These are phyloP conservation scores for Porites lutea DNA, from an alignment of 64 coral and sea anemone species.

Conservation along the genomic window DNA sequence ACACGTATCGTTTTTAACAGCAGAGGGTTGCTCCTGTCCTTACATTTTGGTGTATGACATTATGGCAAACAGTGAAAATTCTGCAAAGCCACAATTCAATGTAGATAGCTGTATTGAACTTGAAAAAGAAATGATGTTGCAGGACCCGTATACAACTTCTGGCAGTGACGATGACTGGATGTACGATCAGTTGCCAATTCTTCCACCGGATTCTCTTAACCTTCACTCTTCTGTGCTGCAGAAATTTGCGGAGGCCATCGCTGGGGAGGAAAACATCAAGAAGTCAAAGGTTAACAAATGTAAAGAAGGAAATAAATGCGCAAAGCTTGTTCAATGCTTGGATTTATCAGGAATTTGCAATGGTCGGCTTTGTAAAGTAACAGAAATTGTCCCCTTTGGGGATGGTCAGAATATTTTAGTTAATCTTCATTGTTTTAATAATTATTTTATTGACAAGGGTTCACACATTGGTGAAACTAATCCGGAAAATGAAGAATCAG, in stretches of 20 bases:
- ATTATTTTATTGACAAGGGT: background rate
- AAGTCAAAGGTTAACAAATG: slow-evolving; percentile 25
- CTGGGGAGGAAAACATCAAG: slow-evolving; percentile 29
- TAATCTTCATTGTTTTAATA: slow-evolving; percentile 33
- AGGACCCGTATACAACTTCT: slow-evolving; percentile 60
- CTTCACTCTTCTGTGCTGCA: slow-evolving; percentile 83
- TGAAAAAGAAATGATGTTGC: slow-evolving; percentile 35
- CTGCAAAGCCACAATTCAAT: slow-evolving; percentile 6
- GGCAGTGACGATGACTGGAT: slow-evolving; percentile 80
- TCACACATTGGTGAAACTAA: background rate
- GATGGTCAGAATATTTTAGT: slow-evolving; percentile 83
- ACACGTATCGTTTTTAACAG: background rate
- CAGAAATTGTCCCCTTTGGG: slow-evolving; percentile 74
- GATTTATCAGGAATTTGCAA: slow-evolving; percentile 58
- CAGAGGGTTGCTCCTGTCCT: background rate
- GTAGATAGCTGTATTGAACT: slow-evolving; percentile 25
- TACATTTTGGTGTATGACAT: slow-evolving; percentile 41
- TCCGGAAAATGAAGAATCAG: background rate
- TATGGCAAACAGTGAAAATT: background rate
- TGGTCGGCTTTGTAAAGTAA: slow-evolving; percentile 22
- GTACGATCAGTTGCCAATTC: slow-evolving; percentile 66
- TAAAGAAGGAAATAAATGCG: slow-evolving; percentile 46
- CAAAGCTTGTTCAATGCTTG: slow-evolving; percentile 76
- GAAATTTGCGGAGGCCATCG: slow-evolving; percentile 87
- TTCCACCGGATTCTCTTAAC: slow-evolving; percentile 37